phyloP scores from a whole-genome alignment of 2,797 vertebrate genomes.

The Pseudocheirus occidentalis region DNA sequence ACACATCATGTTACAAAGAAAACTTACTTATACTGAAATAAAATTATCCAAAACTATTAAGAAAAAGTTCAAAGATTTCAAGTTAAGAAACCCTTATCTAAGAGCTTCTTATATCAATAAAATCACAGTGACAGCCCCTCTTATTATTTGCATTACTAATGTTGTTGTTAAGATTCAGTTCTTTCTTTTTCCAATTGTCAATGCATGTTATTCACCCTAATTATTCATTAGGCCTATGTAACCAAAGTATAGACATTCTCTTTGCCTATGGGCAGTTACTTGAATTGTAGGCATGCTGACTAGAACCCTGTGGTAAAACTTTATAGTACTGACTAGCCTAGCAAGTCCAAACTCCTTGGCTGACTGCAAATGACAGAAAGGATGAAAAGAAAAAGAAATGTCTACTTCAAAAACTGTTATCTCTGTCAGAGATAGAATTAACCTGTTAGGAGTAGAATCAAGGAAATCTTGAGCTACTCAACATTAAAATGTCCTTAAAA shows the following conservation, averaged over 20 bases:
- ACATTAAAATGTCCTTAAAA: background rate
- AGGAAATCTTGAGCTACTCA: background rate
- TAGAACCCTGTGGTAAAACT: background rate
- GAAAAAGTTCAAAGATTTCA: background rate
- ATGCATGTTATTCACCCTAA: background rate
- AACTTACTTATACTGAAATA: background rate
- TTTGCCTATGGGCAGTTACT: background rate
- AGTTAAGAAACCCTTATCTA: background rate
- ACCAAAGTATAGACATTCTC: background rate
- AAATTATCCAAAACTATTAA: too few species aligned
- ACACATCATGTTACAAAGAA: background rate
- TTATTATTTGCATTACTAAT: background rate
- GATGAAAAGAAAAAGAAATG: background rate
- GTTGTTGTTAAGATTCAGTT: background rate
- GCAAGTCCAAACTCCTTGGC: background rate
- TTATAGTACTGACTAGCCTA: background rate
- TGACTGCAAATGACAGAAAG: background rate
- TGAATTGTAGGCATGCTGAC: background rate
- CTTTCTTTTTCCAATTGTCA: background rate
- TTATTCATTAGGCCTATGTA: background rate
- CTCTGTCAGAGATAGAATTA: slow-evolving; percentile 12
- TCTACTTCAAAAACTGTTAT: slow-evolving; percentile 4
- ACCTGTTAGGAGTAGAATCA: background rate
- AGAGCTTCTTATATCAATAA: background rate
- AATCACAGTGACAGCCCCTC: background rate